A percentile compares a stretch with the other conserved stretches of the same genome.
Evolutionary conservation across 2,888 invertebrate species (phyloP).

Genomic region (Volucella inflata): DNA sequence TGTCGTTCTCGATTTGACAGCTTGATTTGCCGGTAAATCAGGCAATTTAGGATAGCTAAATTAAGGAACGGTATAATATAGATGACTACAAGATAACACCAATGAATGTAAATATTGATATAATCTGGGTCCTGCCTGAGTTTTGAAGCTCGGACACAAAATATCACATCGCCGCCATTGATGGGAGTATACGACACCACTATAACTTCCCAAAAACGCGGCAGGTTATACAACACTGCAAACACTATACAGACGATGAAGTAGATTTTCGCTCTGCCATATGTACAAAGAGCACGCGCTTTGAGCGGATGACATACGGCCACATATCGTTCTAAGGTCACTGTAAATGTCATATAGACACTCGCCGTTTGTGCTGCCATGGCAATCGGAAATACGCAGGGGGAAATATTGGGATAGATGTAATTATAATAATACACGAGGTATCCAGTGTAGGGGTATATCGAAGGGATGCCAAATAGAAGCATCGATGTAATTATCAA

Average conservation of each 20-base stretch:
- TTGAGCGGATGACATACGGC: constrained; percentile 95
- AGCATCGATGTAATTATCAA: constrained; percentile 93
- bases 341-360: constrained; percentile 95
- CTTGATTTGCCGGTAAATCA: constrained; percentile 95
- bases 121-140: constrained; percentile 90
- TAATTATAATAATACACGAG: constrained; percentile 91
- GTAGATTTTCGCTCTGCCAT: constrained; percentile 92
- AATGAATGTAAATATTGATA: constrained; percentile 94
- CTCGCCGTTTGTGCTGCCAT: constrained; percentile 96
- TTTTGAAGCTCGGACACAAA: constrained; percentile 88
- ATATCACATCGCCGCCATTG: constrained; percentile 85
- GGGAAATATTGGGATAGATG: constrained; percentile 92
- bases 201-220: constrained; percentile 90
- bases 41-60: constrained; percentile 94
- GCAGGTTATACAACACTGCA: constrained; percentile 93
- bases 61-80: constrained; percentile 96
- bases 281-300: constrained; percentile 95
- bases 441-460: constrained; percentile 92
- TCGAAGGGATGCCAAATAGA: constrained; percentile 93
- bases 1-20: constrained; percentile 95
- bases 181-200: constrained; percentile 82
- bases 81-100: constrained; percentile 97
- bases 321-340: constrained; percentile 96
- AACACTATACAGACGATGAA: constrained; percentile 92
- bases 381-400: constrained; percentile 92